Evolutionary conservation across 2,113 vertebrate genomes (phyloP).

Genomic region (Syrmaticus mikado): DNA sequence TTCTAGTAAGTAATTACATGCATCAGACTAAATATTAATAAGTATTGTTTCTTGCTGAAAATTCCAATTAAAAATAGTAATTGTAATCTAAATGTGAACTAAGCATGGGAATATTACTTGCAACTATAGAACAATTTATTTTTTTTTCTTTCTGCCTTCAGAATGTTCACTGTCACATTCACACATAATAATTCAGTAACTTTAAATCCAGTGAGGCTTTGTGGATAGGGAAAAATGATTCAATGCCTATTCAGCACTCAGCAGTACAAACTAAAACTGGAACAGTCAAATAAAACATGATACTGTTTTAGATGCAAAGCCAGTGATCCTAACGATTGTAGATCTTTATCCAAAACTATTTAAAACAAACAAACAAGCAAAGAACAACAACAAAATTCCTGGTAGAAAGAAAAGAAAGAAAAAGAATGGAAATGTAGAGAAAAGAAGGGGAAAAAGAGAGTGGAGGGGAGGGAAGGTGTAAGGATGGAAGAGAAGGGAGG

Average conservation of each 20-base stretch:
- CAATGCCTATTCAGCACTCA: not conserved
- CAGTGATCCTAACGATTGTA: not conserved
- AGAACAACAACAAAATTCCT: too few species aligned
- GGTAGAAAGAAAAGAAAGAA: too few species aligned
- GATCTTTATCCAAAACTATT: not conserved
- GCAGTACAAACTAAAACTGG: not conserved
- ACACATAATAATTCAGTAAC: not conserved
- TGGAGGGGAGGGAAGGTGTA: too few species aligned
- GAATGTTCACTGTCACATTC: not conserved
- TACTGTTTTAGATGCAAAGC: not conserved
- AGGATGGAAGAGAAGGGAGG: too few species aligned
- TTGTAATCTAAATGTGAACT: not conserved
- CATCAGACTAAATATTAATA: not conserved
- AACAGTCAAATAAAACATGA: not conserved
- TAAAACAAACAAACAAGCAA: too few species aligned
- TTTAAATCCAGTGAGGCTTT: not conserved
- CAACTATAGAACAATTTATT: not conserved
- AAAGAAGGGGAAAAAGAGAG: not conserved
- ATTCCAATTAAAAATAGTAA: not conserved
- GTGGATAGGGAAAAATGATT: not conserved
- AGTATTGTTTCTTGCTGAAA: not conserved
- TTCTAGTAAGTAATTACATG: rapidly evolving
- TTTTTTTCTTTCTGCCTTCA: not conserved
- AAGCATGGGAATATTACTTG: not conserved
- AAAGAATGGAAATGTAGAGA: not conserved